phyloP scores from a whole-genome alignment of 2,888 invertebrate genomes.

The Callyntrura sp. region DNA sequence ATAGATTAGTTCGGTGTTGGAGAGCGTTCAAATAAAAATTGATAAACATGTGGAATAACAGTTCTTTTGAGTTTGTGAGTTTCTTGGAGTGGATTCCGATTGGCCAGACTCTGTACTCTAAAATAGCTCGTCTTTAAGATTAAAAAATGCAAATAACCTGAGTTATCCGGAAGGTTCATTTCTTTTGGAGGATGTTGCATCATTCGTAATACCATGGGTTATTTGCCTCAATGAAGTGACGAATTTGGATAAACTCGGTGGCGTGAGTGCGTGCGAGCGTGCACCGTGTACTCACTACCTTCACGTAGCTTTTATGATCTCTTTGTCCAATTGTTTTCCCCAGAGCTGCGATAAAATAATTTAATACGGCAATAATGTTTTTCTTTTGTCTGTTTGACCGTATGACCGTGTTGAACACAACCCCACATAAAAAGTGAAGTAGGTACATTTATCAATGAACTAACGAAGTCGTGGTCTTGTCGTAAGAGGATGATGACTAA shows the following conservation, averaged over 20 bases:
- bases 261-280: constrained; percentile 11
- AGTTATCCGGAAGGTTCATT: not conserved
- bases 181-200: constrained; percentile 17
- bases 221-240: not conserved
- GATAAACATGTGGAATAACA: not conserved
- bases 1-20: not conserved
- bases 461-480: not conserved
- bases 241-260: too few relatives aligned
- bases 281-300: not conserved
- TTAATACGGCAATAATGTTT: too few relatives aligned
- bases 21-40: not conserved
- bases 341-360: not conserved
- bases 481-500: constrained; percentile 1
- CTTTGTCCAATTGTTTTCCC: constrained; percentile 46
- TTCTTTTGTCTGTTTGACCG: not conserved
- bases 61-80: not conserved
- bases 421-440: not conserved
- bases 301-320: constrained; percentile 35
- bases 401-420: not conserved
- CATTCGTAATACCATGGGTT: not conserved
- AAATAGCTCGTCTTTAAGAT: not conserved
- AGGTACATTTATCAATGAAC: constrained; percentile 1
- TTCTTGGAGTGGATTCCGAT: not conserved
- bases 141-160: not conserved
- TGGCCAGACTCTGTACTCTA: not conserved